phyloP scores from a whole-genome alignment of 2,113 vertebrate genomes.

The Dryoscopus gambensis region DNA sequence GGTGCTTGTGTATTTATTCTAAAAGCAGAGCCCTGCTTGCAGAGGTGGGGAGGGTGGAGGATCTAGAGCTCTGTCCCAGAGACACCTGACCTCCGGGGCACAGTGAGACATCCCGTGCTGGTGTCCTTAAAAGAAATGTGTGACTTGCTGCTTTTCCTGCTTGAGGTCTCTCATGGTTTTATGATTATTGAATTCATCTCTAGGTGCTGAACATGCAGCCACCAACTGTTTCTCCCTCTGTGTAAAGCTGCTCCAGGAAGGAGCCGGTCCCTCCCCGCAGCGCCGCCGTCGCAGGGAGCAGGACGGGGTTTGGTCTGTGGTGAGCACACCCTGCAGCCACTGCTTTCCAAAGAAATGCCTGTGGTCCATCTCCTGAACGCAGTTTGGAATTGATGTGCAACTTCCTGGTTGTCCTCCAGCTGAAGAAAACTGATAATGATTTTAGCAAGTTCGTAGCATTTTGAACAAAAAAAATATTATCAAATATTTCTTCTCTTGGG shows the following conservation, averaged over 20 bases:
- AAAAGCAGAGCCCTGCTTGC: background rate
- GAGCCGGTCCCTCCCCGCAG: background rate
- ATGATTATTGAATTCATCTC: background rate
- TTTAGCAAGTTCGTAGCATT: background rate
- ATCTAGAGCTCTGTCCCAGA: background rate
- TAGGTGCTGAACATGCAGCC: background rate
- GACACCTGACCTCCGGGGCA: background rate
- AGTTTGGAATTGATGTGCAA: background rate
- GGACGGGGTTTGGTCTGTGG: background rate
- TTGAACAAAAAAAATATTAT: background rate
- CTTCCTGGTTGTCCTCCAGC: background rate
- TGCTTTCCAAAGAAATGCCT: background rate
- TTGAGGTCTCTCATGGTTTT: background rate
- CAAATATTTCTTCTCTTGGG: background rate
- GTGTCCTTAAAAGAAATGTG: background rate
- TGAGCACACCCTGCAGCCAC: background rate
- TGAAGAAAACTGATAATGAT: background rate
- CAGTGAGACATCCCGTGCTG: rapidly evolving
- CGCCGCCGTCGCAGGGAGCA: background rate
- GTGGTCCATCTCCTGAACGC: background rate
- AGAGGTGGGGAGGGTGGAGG: background rate
- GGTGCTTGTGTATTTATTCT: background rate
- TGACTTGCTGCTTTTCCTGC: background rate
- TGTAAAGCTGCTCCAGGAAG: background rate
- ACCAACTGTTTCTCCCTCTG: background rate